phyloP scores from a whole-genome alignment of 2,113 vertebrate genomes.

The Myotis yumanensis region DNA sequence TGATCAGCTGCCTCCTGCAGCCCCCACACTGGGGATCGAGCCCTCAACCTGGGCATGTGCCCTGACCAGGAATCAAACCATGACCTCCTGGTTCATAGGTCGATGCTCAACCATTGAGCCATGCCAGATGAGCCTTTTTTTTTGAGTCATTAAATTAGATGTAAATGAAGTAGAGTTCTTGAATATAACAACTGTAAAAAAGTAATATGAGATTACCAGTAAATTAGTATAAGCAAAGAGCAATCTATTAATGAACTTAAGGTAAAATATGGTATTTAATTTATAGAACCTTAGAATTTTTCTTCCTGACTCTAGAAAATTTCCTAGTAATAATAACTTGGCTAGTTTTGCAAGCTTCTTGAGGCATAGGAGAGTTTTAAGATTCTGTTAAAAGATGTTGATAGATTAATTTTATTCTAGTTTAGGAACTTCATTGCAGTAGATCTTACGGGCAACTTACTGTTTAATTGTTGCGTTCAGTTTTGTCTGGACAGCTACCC shows the following conservation, averaged over 20 bases:
- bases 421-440: slow-evolving; percentile 30
- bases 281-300: slow-evolving; percentile 41
- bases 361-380: not conserved
- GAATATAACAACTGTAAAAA: not conserved
- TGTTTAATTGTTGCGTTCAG: slow-evolving; percentile 56
- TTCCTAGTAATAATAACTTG: not conserved
- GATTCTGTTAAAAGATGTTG: slow-evolving; percentile 15
- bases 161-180: not conserved
- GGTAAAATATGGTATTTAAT: slow-evolving; percentile 6
- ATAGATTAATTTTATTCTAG: slow-evolving; percentile 23
- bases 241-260: not conserved
- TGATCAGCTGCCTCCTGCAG: too few species aligned
- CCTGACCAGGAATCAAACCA: too few species aligned
- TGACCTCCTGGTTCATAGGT: too few species aligned
- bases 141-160: not conserved
- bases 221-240: slow-evolving; percentile 1
- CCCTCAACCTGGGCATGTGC: too few species aligned
- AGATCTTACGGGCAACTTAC: not conserved
- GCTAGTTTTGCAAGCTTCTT: not conserved
- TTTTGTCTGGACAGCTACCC: slow-evolving; percentile 42
- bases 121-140: not conserved
- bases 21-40: too few species aligned
- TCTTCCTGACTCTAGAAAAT: not conserved
- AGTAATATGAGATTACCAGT: not conserved
- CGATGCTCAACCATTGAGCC: too few species aligned